Percentiles rank a stretch among this genome's conserved stretches.
These are phyloP conservation scores for Apomyelois bistriatella DNA, from an alignment of 2,888 invertebrate genomes.

Conservation along the genomic window DNA sequence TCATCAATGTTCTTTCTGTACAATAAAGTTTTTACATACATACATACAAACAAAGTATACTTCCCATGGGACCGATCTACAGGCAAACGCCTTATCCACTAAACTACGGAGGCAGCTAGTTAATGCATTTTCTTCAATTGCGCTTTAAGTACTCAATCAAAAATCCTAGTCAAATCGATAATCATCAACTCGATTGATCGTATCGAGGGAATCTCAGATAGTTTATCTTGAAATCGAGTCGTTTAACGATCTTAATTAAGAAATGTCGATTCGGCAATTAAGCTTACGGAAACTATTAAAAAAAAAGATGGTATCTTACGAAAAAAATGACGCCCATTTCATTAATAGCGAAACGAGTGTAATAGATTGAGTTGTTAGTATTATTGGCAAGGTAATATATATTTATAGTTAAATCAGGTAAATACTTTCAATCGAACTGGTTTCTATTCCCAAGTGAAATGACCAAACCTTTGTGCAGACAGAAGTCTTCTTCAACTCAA, in stretches of 20 bases:
- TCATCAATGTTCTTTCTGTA: no score
- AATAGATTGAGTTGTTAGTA: conserved; percentile 6
- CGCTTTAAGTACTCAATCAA: not conserved
- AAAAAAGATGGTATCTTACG: not conserved
- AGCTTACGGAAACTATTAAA: conserved; percentile 8
- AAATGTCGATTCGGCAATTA: conserved; percentile 7
- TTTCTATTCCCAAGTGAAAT: no score
- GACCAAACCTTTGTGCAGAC: no score
- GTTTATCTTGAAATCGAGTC: conserved; percentile 6
- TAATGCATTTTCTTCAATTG: no score
- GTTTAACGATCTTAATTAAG: conserved; percentile 5
- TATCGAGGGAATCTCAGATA: conserved; percentile 8
- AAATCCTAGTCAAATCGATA: not conserved
- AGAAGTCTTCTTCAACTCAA: no score
- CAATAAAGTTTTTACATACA: no score
- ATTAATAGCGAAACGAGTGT: conserved; percentile 2
- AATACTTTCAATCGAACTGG: no score
- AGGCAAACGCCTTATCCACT: no score
- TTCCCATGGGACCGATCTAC: no score
- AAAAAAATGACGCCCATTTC: not conserved
- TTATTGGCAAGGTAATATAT: not conserved
- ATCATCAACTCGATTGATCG: conserved; percentile 1
- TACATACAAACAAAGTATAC: no score
- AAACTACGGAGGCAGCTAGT: no score
- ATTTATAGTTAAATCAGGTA: no score